Evolutionary conservation across 2,888 invertebrate species (phyloP).

Genomic region (Cenopis cana): DNA sequence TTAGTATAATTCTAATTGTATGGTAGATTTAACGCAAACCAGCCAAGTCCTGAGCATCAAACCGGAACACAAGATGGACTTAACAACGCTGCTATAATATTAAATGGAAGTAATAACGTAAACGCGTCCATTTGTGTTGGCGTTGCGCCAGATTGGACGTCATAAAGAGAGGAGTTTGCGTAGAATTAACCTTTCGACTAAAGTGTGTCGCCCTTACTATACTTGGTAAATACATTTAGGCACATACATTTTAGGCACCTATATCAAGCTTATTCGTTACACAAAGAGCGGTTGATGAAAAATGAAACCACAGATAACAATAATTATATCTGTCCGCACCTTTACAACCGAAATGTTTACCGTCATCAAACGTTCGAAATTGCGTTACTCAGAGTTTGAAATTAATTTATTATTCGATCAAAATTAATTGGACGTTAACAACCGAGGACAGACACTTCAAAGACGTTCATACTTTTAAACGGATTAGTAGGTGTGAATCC

Average conservation of each 20-base stretch:
- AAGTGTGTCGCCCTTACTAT: conserved; percentile 17
- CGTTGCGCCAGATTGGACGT: conserved; percentile 32
- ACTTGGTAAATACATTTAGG: not conserved
- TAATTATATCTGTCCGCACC: not conserved
- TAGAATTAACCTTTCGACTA: conserved; percentile 37
- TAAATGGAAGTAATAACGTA: conserved; percentile 42
- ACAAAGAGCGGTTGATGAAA: not conserved
- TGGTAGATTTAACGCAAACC: conserved; percentile 13
- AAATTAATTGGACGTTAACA: conserved; percentile 33
- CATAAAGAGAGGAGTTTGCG: conserved; percentile 34
- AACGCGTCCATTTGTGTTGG: conserved; percentile 40
- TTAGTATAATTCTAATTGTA: conserved; percentile 1
- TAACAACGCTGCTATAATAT: conserved; percentile 40
- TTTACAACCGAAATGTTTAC: conserved; percentile 25
- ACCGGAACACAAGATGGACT: conserved; percentile 23
- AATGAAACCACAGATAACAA: not conserved
- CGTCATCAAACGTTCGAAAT: conserved; percentile 37
- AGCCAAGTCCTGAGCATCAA: not conserved
- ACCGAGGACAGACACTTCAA: conserved; percentile 29
- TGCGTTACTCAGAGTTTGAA: conserved; percentile 27
- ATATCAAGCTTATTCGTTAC: not conserved
- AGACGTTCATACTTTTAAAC: conserved; percentile 19
- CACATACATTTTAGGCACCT: not conserved
- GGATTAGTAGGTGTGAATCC: no score
- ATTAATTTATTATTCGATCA: conserved; percentile 41